phyloP scores from a whole-genome alignment of 30 jellyfish, hydroid and myxozoan species.

The Hydractinia symbiolongicarpus region DNA sequence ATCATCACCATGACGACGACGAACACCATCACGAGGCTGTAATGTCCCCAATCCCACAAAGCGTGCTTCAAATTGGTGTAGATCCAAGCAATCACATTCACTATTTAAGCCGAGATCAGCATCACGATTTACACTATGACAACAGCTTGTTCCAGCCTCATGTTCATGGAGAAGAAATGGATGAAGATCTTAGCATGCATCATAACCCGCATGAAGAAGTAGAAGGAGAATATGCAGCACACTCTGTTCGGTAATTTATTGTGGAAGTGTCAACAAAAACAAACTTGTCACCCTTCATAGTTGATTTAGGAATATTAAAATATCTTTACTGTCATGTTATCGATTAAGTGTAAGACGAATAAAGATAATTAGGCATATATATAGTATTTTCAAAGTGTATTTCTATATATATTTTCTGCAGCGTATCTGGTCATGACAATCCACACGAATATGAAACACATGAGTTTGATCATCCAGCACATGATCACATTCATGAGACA shows the following conservation, averaged over 20 bases:
- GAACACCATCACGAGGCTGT: constrained; percentile 35
- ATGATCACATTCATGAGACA: constrained; percentile 11
- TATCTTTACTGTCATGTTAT: no score
- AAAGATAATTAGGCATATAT: no score
- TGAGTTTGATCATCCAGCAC: constrained; percentile 25
- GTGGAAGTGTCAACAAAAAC: no score
- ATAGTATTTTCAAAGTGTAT: no score
- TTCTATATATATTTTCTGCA: no score
- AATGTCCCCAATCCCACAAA: constrained; percentile 19
- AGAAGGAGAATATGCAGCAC: constrained; percentile 15
- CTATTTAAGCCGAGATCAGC: constrained; percentile 13
- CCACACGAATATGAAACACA: neutral
- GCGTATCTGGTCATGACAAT: no score
- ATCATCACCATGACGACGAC: constrained; percentile 18
- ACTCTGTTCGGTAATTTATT: neutral
- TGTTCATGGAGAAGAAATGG: neutral
- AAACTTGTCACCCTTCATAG: no score
- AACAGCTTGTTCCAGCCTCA: constrained; percentile 5
- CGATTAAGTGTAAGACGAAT: no score
- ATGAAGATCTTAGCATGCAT: neutral
- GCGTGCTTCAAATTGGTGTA: constrained; percentile 10
- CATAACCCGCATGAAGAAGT: constrained; percentile 16
- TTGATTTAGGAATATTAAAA: no score
- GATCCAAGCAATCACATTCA: constrained; percentile 17
- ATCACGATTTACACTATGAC: constrained; percentile 20